Evolutionary conservation across 2,113 vertebrate genomes (phyloP).

Genomic region (Myotis yumanensis): DNA sequence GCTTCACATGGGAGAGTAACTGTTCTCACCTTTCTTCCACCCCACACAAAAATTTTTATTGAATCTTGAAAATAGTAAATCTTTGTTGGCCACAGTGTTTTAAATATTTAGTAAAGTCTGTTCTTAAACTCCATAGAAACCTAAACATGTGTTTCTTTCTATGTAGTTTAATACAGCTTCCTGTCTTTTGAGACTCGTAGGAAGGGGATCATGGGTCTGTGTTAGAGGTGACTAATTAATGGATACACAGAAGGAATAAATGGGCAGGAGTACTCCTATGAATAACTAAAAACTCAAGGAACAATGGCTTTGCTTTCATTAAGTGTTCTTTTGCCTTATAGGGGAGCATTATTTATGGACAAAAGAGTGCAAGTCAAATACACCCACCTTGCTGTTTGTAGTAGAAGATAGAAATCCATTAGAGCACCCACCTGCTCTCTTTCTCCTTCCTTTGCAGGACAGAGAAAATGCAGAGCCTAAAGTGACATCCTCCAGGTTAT

Average conservation of each 20-base stretch:
- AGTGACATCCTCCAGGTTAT: not conserved
- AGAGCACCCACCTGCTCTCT: not conserved
- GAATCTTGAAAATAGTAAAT: not conserved
- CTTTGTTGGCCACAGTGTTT: not conserved
- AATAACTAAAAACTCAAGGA: not conserved
- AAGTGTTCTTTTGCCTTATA: not conserved
- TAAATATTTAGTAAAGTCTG: constrained; percentile 17
- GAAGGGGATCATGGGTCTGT: not conserved
- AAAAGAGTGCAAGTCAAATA: not conserved
- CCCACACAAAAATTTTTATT: not conserved
- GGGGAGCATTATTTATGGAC: not conserved
- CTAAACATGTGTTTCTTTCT: constrained; percentile 17
- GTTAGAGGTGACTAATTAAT: constrained; percentile 1
- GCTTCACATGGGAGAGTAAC: not conserved
- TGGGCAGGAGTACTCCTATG: not conserved
- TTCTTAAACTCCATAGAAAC: not conserved
- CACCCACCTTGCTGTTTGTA: not conserved
- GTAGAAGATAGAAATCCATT: not conserved
- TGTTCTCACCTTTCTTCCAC: not conserved
- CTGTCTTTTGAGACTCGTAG: constrained; percentile 26
- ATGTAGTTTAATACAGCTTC: not conserved
- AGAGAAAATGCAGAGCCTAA: not conserved
- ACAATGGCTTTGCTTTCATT: not conserved
- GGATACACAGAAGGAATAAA: not conserved
- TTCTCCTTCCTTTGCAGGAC: not conserved